Evolutionary conservation across 2,113 vertebrate species (phyloP), one percentile per base, ranked within the genome.

Genomic region (Euleptes europaea): DNA sequence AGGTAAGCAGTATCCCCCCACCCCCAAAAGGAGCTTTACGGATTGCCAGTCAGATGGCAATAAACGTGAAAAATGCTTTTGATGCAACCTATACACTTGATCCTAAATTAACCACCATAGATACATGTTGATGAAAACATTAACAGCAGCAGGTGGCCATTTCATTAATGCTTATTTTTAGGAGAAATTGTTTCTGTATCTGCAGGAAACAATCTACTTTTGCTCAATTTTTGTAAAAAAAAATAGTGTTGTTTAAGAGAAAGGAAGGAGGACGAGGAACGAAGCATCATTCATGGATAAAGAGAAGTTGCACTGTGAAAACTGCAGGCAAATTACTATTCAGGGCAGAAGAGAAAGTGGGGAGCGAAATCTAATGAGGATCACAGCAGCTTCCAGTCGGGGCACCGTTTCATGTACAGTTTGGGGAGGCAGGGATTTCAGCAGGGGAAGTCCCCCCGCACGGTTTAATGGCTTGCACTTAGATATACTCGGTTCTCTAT

Each of bases 81-180:
- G 57, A 81, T 73, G 38, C 47, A 78, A 69, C 5, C 7, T 21
- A 66, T 47, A 76, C 21, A 38, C 31, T 57, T 3, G 31, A 84
- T 26, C 66, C 57, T 80, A 75, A 65, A 86, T 82, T 82, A 76
- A 70, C 51, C 77, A 40, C 65, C 40, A 76, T 67, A 69, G 21
- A 44, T 38, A 35, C 70, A 49, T 35, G 51, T 71, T 60, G 65
- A 15, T 71, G 66, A 82, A 86, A 84, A 77, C 75, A 44, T 38
- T 71, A 77, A 42, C 71, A 84, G 63, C 65, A 77, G 85, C 73
- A 70, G 73, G 65, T 15, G 40, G 54, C 33, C 60, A 19, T 14
- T 44, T 72, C 65, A 49, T 72, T 65, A 63, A 28, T 78, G 11
- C 10, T 14, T 77, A 35, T 77, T 82, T 82, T 82, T 71, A 40